Conservation (phyloP, 2,113 vertebrate species). For the Ariopsis seemanni region DNA sequence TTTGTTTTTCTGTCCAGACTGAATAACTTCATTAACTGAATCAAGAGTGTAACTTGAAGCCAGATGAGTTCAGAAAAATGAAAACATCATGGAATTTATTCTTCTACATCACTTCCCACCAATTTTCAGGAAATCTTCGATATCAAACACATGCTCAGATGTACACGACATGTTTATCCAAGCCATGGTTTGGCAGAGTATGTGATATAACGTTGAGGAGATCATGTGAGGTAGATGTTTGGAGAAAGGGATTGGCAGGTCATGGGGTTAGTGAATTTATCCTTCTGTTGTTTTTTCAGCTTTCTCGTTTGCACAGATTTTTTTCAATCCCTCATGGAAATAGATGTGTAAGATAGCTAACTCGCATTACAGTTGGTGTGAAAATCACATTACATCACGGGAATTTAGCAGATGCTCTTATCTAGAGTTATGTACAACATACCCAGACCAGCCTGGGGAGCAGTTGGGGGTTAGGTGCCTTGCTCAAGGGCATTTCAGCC, state of each 20-base stretch:
- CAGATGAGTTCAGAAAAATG: neutral
- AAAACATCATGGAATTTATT: neutral
- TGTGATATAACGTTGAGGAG: conserved; percentile 53
- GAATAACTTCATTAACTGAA: neutral
- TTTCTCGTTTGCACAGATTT: neutral
- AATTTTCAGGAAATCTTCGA: neutral
- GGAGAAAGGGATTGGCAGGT: conserved; percentile 57
- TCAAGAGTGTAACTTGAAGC: neutral
- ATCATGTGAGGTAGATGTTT: conserved; percentile 55
- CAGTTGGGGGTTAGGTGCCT: no score
- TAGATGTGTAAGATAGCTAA: no score
- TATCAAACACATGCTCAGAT: neutral
- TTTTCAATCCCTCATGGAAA: neutral
- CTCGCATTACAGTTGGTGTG: neutral
- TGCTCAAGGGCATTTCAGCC: no score
- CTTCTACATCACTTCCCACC: neutral
- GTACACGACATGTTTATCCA: conserved; percentile 24
- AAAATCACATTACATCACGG: neutral
- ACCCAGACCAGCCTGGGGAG: no score
- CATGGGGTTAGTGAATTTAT: conserved; percentile 47
- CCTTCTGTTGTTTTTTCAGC: conserved; percentile 1
- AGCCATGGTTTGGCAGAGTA: conserved; percentile 19
- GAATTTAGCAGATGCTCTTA: no score
- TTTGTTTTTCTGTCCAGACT: neutral
- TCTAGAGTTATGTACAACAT: no score